Percentiles rank a stretch among this genome's conserved stretches.
These are phyloP conservation scores for Lampris incognitus DNA, from an alignment of 2,113 vertebrate genomes.

Conservation along the genomic window DNA sequence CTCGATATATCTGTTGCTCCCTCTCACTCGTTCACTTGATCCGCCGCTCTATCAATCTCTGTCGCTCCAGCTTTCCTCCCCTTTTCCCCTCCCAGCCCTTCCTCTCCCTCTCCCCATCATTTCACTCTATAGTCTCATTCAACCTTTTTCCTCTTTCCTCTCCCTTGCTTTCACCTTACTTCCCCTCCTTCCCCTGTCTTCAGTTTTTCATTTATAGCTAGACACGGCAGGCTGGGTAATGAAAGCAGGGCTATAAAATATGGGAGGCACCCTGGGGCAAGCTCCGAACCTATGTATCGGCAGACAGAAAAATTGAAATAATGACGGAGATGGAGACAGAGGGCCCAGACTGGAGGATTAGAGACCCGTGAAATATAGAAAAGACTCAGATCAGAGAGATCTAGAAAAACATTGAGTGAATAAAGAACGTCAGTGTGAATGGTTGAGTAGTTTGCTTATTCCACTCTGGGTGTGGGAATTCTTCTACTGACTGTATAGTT, in stretches of 20 bases:
- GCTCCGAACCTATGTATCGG: conserved; percentile 48
- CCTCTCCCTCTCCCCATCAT: conserved; percentile 34
- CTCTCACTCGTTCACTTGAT: conserved; percentile 12
- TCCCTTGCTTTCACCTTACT: conserved; percentile 24
- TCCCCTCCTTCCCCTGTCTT: conserved; percentile 39
- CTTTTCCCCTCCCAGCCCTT: not conserved
- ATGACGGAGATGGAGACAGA: conserved; percentile 50
- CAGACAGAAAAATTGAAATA: conserved; percentile 62
- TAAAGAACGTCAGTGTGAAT: conserved; percentile 20
- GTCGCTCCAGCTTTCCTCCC: not conserved
- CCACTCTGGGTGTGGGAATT: conserved; percentile 15
- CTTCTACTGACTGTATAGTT: not conserved
- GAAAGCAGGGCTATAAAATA: conserved; percentile 70
- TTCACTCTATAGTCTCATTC: conserved; percentile 27
- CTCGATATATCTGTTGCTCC: conserved; percentile 17
- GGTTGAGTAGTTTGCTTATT: conserved; percentile 5
- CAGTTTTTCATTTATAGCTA: conserved; percentile 71
- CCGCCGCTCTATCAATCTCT: not conserved
- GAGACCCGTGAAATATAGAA: conserved; percentile 54
- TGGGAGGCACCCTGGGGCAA: conserved; percentile 60
- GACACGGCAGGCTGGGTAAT: conserved; percentile 61
- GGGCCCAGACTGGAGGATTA: conserved; percentile 52
- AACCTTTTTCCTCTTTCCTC: conserved; percentile 39
- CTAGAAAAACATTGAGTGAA: conserved; percentile 28
- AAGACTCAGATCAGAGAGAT: conserved; percentile 51